Conservation (phyloP, 2,888 invertebrate species). For the Digitonthophagus gazella region DNA sequence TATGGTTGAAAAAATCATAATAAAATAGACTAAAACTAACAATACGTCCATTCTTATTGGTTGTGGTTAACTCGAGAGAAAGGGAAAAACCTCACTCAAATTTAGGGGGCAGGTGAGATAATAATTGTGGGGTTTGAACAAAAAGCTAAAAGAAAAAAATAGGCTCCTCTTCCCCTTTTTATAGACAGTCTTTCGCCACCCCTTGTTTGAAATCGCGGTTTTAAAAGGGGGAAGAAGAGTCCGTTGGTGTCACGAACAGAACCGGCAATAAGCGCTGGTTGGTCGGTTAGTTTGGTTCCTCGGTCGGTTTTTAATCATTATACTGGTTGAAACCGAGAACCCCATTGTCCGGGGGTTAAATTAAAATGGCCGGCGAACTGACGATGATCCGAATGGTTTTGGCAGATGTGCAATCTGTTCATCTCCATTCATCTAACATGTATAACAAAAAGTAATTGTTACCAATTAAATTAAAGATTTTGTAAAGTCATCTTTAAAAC, state of each 20-base stretch:
- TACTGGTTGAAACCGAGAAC: conserved; percentile 30
- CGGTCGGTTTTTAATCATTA: conserved; percentile 31
- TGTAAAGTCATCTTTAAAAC: neutral
- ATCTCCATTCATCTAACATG: neutral
- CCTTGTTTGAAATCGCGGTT: neutral
- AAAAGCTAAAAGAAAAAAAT: conserved; percentile 2
- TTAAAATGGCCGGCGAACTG: conserved; percentile 33
- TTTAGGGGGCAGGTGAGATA: conserved; percentile 37
- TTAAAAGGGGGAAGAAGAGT: conserved; percentile 33
- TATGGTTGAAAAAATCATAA: too few species aligned
- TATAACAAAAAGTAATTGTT: neutral
- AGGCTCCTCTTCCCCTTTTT: neutral
- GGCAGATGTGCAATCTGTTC: neutral
- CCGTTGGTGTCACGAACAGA: conserved; percentile 34
- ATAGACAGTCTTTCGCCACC: neutral
- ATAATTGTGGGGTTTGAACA: conserved; percentile 25
- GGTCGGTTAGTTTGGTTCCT: conserved; percentile 17
- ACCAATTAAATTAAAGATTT: too few species aligned
- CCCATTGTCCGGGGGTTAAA: conserved; percentile 32
- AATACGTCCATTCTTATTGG: neutral
- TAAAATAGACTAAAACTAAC: too few species aligned
- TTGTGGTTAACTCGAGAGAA: neutral
- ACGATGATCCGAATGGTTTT: neutral
- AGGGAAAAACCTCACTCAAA: conserved; percentile 20
- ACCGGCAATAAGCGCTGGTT: conserved; percentile 37